A percentile compares a stretch with the other conserved stretches of the same genome.
Conservation (phyloP, 92 coral and sea anemone species). For the Diadumene lineata region DNA sequence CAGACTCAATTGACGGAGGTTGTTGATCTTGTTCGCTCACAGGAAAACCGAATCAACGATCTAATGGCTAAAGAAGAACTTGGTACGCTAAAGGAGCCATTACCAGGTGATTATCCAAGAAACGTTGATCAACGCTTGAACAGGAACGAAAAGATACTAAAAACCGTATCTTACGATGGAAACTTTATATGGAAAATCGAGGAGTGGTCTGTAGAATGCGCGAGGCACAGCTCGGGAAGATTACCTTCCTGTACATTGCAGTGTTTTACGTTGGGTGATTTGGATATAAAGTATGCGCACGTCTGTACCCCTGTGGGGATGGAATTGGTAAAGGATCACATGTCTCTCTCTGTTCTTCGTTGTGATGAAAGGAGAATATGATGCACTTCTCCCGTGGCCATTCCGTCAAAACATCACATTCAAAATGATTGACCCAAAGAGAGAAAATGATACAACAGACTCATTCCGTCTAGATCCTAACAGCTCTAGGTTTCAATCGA, state of each 20-base stretch:
- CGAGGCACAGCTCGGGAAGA: slow-evolving; percentile 61
- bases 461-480: slow-evolving; percentile 59
- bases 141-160: no score
- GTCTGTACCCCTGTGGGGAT: slow-evolving; percentile 65
- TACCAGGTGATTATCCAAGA: neutral
- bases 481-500: slow-evolving; percentile 50
- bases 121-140: no score
- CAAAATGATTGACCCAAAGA: slow-evolving; percentile 50
- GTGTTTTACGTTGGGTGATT: slow-evolving; percentile 64
- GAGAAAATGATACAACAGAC: slow-evolving; percentile 27
- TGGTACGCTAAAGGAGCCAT: neutral
- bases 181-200: slow-evolving; percentile 70
- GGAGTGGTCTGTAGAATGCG: slow-evolving; percentile 41
- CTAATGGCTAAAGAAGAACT: no score
- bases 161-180: slow-evolving; percentile 67
- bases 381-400: slow-evolving; percentile 49
- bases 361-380: slow-evolving; percentile 70
- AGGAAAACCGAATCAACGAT: no score
- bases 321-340: slow-evolving; percentile 67
- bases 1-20: slow-evolving; percentile 17
- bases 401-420: slow-evolving; percentile 48
- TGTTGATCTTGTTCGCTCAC: slow-evolving; percentile 2
- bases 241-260: slow-evolving; percentile 51
- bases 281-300: slow-evolving; percentile 69
- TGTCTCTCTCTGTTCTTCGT: slow-evolving; percentile 61